Evolutionary conservation across 1,140 invertebrate genomes (phyloP).

Genomic region (Drosophila sturtevanti): DNA sequence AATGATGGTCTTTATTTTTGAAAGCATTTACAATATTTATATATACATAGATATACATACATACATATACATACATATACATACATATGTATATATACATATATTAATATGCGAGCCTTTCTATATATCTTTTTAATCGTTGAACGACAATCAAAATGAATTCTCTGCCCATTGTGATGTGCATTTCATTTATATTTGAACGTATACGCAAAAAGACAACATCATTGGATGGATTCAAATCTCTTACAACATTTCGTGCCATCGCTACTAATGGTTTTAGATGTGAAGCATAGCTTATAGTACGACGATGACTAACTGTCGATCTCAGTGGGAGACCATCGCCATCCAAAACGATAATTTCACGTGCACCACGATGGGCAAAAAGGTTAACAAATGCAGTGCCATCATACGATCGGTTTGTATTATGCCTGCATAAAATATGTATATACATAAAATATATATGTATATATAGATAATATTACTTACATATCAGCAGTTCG

Average conservation of each 20-base stretch:
- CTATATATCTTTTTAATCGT: constrained; percentile 8
- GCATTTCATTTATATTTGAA: neutral
- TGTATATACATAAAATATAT: too few relatives aligned
- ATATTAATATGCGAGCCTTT: neutral
- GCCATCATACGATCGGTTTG: neutral
- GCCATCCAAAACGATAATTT: neutral
- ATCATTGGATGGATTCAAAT: neutral
- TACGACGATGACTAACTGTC: neutral
- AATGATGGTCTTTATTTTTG: neutral
- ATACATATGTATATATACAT: too few relatives aligned
- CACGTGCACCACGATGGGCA: neutral
- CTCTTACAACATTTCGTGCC: neutral
- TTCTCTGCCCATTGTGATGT: neutral
- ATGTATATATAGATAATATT: too few relatives aligned
- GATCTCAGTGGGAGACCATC: neutral
- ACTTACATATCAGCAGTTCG: too few relatives aligned
- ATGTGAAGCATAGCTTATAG: neutral
- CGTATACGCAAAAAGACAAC: neutral
- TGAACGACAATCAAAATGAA: neutral
- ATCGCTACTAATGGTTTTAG: neutral
- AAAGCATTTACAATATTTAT: neutral
- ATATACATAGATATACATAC: too few relatives aligned
- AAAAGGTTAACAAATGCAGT: neutral
- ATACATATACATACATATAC: too few relatives aligned
- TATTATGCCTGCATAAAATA: too few relatives aligned